These are phyloP conservation scores for Oxyteleia sp. DNA, from an alignment of 2,888 invertebrate genomes.

Conservation along the genomic window DNA sequence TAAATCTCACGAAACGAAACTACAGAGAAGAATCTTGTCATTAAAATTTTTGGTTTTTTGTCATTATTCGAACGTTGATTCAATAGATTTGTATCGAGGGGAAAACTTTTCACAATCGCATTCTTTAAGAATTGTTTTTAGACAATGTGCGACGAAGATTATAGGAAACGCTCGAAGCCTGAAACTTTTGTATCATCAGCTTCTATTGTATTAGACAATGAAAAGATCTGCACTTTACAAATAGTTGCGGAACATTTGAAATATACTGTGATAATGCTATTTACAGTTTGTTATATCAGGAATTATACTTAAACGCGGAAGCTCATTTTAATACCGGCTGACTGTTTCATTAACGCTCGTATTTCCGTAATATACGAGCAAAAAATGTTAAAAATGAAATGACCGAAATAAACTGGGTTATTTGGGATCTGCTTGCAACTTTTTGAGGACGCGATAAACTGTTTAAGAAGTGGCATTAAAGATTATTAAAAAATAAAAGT, in stretches of 20 bases:
- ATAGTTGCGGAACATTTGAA: slow-evolving; percentile 20
- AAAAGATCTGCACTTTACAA: slow-evolving; percentile 24
- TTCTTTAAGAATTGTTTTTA: slow-evolving; percentile 38
- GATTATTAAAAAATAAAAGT: no score
- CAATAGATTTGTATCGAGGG: slow-evolving; percentile 38
- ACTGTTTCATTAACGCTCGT: slow-evolving; percentile 12
- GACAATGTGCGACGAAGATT: slow-evolving; percentile 32
- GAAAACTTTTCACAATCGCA: slow-evolving; percentile 34
- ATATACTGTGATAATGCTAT: slow-evolving; percentile 12
- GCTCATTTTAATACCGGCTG: slow-evolving; percentile 12
- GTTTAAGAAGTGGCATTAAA: neutral
- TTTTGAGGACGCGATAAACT: neutral
- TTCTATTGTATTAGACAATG: slow-evolving; percentile 34
- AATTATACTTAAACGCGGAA: neutral
- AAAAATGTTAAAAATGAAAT: neutral
- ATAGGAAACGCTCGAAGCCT: slow-evolving; percentile 34
- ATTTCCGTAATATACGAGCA: neutral
- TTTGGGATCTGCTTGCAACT: no score
- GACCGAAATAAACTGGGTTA: neutral
- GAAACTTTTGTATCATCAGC: slow-evolving; percentile 45
- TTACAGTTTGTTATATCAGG: slow-evolving; percentile 20
- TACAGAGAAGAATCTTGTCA: no score
- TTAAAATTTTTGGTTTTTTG: no score
- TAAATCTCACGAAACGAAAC: no score
- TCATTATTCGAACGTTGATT: no score